These are phyloP conservation scores for Pteruthius melanotis DNA, from an alignment of 2,113 vertebrate species.

Conservation along the genomic window DNA sequence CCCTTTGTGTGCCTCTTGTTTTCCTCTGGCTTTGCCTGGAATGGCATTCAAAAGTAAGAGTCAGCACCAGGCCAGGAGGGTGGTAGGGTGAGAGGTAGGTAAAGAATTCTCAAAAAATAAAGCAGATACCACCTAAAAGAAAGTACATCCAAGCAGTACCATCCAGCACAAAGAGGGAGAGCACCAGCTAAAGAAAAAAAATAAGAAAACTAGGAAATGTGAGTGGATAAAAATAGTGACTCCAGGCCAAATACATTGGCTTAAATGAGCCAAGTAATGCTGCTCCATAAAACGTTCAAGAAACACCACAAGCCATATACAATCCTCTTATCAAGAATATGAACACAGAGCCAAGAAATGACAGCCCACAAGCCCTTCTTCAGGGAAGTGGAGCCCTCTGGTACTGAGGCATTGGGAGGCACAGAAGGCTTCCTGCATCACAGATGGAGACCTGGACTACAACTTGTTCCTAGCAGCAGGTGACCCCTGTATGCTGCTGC, in stretches of 20 bases:
- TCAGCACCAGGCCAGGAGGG: neutral
- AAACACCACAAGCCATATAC: neutral
- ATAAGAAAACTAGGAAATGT: neutral
- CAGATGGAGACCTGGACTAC: neutral
- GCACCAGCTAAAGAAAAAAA: neutral
- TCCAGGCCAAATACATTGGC: neutral
- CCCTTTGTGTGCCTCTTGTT: neutral
- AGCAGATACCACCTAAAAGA: neutral
- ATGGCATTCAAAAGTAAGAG: neutral
- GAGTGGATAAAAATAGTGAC: neutral
- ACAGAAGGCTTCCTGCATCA: neutral
- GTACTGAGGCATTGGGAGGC: neutral
- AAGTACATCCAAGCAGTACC: fast-evolving
- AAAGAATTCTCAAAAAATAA: neutral
- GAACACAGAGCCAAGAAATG: neutral
- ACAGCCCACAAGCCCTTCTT: neutral
- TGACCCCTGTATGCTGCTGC: neutral
- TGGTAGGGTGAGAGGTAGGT: fast-evolving
- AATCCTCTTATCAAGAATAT: neutral
- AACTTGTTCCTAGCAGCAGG: neutral
- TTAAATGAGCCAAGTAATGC: neutral
- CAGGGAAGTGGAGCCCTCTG: neutral
- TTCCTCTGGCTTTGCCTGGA: neutral
- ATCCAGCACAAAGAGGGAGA: neutral
- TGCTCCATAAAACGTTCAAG: neutral